A percentile compares a stretch with the other conserved stretches of the same genome.
These are phyloP conservation scores for Chloroceryle inda DNA, from an alignment of 2,797 vertebrate genomes.

Conservation along the genomic window DNA sequence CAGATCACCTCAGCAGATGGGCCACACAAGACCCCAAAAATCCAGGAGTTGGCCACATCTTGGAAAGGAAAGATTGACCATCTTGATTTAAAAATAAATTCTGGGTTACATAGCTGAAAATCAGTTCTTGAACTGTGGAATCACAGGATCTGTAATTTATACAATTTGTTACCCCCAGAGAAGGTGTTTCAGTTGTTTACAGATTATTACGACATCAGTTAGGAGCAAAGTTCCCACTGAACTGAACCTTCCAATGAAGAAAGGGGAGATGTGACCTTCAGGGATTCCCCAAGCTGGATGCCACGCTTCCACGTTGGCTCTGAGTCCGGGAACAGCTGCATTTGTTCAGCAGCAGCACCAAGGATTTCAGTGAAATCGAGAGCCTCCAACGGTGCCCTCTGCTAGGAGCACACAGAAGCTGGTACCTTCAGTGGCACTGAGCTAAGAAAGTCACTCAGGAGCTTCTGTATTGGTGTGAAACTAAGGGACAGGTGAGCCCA, in stretches of 20 bases:
- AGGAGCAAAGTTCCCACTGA: neutral
- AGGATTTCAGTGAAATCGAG: no score
- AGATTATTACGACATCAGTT: neutral
- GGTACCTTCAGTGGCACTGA: no score
- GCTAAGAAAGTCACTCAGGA: no score
- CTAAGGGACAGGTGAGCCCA: no score
- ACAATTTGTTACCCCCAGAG: no score
- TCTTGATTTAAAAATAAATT: neutral
- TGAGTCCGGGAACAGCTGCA: no score
- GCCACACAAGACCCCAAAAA: neutral
- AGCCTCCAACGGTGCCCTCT: no score
- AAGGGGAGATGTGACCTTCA: neutral
- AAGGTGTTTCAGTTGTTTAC: neutral
- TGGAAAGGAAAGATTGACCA: neutral
- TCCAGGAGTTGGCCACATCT: accelerated
- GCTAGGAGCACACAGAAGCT: no score
- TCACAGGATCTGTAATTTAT: neutral
- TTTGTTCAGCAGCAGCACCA: no score
- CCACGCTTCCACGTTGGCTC: no score
- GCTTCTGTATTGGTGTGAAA: no score
- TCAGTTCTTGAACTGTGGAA: neutral
- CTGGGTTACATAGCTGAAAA: neutral
- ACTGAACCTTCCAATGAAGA: neutral
- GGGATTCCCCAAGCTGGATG: no score
- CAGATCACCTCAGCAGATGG: neutral